These are phyloP conservation scores for Nothobranchius furzeri DNA, from an alignment of 2,113 vertebrate genomes.

Conservation along the genomic window DNA sequence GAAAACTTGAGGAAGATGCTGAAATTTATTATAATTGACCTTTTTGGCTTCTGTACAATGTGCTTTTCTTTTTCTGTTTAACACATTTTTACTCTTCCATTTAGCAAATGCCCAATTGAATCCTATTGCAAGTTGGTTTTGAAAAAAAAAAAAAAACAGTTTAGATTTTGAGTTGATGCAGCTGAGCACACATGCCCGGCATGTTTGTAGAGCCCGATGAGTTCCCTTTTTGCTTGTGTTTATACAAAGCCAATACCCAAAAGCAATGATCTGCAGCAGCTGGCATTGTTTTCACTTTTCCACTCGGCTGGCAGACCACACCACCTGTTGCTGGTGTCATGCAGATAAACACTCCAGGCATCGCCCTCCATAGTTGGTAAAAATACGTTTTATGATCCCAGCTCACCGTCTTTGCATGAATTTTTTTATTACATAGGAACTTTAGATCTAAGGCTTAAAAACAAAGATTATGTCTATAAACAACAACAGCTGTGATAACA, in stretches of 20 bases:
- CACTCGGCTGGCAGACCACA: conserved; percentile 19
- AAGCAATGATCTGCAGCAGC: conserved; percentile 40
- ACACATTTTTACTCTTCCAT: not conserved
- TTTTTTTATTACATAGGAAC: not conserved
- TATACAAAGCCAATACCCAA: conserved; percentile 19
- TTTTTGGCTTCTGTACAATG: not conserved
- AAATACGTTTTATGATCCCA: conserved; percentile 33
- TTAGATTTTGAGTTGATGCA: too few relatives aligned
- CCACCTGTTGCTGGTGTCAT: conserved; percentile 55
- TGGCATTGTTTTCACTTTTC: conserved; percentile 51
- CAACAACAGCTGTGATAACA: conserved; percentile 16
- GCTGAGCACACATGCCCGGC: too few relatives aligned
- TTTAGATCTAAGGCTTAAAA: conserved; percentile 15
- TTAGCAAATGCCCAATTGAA: too few relatives aligned
- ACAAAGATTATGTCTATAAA: not conserved
- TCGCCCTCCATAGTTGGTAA: conserved; percentile 12
- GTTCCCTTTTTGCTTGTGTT: conserved; percentile 14
- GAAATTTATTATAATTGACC: not conserved
- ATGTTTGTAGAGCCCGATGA: not conserved
- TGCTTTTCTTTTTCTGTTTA: not conserved
- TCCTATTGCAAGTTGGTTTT: too few relatives aligned
- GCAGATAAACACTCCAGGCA: conserved; percentile 39
- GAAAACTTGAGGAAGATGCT: not conserved
- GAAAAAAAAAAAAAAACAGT: too few relatives aligned
- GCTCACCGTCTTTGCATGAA: conserved; percentile 1